Conservation (phyloP, 1,140 invertebrate genomes). For the Adelges cooleyi region DNA sequence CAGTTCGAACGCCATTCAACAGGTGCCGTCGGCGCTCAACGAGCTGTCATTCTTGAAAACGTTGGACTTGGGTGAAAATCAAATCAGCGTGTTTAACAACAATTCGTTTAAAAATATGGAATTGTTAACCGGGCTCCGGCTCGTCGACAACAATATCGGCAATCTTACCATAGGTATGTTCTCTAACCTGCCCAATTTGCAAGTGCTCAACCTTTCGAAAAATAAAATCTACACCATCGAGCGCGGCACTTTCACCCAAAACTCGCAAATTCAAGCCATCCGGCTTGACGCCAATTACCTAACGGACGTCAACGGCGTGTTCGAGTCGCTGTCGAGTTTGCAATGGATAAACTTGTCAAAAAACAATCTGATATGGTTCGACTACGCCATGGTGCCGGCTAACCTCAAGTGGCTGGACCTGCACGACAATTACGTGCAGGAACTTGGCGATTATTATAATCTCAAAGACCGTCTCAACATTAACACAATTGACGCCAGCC, state of each 20-base stretch:
- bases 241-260: conserved; percentile 65
- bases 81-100: conserved; percentile 64
- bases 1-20: conserved; percentile 66
- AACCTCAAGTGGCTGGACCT: conserved; percentile 84
- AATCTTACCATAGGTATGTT: conserved; percentile 76
- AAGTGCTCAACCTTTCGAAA: conserved; percentile 73
- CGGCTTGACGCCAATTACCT: conserved; percentile 75
- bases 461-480: conserved; percentile 59
- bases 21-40: conserved; percentile 69
- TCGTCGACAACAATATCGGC: conserved; percentile 76
- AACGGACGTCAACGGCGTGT: conserved; percentile 74
- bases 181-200: conserved; percentile 65
- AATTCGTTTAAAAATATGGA: conserved; percentile 71
- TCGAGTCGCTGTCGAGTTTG: conserved; percentile 63
- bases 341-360: conserved; percentile 80
- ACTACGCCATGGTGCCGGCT: conserved; percentile 74
- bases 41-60: conserved; percentile 72
- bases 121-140: conserved; percentile 67
- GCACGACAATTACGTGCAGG: conserved; percentile 75
- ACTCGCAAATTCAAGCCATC: conserved; percentile 67
- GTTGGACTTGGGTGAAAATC: conserved; percentile 76
- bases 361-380: conserved; percentile 82
- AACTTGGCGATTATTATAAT: conserved; percentile 73
- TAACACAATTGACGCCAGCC: conserved; percentile 73
- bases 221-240: conserved; percentile 78